Evolutionary conservation across 53 echinoderm and acorn worm species (phyloP).

Genomic region (Antedon mediterranea): DNA sequence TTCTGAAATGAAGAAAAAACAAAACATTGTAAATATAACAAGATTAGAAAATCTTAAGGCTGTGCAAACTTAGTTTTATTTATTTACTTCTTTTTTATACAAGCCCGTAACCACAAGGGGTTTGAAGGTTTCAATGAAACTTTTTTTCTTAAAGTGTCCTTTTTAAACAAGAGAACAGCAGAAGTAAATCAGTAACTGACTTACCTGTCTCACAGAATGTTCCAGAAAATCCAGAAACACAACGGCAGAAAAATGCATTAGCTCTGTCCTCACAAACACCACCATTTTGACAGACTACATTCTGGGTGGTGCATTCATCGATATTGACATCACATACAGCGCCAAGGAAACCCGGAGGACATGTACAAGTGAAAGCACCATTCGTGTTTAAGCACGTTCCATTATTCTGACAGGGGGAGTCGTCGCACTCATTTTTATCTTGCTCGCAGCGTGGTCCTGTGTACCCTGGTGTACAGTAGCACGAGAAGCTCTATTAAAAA

Average conservation of each 20-base stretch:
- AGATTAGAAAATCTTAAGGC: too few species aligned
- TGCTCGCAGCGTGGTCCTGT: constrained; percentile 20
- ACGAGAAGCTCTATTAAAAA: background rate
- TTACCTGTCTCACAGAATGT: background rate
- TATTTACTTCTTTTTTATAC: too few species aligned
- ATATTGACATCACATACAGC: constrained; percentile 22
- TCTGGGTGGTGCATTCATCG: constrained; percentile 32
- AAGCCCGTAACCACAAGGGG: too few species aligned
- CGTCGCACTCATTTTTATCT: constrained; percentile 20
- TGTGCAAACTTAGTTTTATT: too few species aligned
- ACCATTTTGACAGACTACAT: constrained; percentile 27
- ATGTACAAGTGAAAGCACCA: constrained; percentile 17
- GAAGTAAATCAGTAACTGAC: background rate
- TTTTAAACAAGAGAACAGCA: too few species aligned
- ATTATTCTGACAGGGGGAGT: constrained; percentile 15
- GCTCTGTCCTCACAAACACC: constrained; percentile 17
- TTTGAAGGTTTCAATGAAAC: too few species aligned
- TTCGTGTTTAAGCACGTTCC: constrained; percentile 17
- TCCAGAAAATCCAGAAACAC: background rate
- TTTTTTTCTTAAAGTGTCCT: too few species aligned
- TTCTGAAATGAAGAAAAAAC: background rate
- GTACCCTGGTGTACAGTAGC: constrained; percentile 3
- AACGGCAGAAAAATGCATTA: background rate
- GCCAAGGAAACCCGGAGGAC: constrained; percentile 14
- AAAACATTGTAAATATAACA: too few species aligned